Conservation (phyloP, 2,888 invertebrate species). For the Sepioteuthis lessoniana region DNA sequence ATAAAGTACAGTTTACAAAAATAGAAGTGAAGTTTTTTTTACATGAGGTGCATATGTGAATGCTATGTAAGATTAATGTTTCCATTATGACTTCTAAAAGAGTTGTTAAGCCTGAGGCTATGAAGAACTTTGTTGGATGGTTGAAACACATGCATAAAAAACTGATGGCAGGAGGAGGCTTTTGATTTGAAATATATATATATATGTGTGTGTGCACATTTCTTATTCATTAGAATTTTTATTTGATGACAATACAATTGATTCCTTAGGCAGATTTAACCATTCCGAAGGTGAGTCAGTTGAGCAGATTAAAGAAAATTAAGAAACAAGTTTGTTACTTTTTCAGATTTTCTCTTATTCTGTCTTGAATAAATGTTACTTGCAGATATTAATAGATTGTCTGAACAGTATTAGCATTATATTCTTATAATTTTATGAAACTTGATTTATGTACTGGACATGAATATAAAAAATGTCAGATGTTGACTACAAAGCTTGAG, state of each 20-base stretch:
- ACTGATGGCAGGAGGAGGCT: neutral
- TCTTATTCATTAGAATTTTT: neutral
- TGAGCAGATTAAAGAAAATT: neutral
- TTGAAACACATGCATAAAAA: neutral
- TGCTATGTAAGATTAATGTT: constrained; percentile 10
- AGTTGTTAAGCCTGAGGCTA: neutral
- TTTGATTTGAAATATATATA: too few relatives aligned
- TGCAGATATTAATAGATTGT: too few relatives aligned
- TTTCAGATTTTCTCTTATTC: too few relatives aligned
- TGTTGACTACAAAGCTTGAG: too few relatives aligned
- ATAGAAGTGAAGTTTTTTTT: neutral
- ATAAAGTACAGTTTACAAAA: neutral
- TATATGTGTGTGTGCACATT: too few relatives aligned
- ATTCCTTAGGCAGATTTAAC: neutral
- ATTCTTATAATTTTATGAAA: too few relatives aligned
- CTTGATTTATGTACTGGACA: too few relatives aligned
- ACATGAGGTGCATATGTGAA: neutral
- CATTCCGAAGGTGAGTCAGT: neutral
- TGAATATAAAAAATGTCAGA: too few relatives aligned
- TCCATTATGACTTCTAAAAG: neutral
- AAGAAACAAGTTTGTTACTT: neutral
- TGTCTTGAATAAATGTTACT: too few relatives aligned
- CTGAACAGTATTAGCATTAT: too few relatives aligned
- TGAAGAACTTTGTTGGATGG: neutral
- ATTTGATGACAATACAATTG: neutral